Percentiles rank a stretch among this genome's conserved stretches.
Conservation (phyloP, 2,888 invertebrate genomes). For the Drosophila infuscata region DNA sequence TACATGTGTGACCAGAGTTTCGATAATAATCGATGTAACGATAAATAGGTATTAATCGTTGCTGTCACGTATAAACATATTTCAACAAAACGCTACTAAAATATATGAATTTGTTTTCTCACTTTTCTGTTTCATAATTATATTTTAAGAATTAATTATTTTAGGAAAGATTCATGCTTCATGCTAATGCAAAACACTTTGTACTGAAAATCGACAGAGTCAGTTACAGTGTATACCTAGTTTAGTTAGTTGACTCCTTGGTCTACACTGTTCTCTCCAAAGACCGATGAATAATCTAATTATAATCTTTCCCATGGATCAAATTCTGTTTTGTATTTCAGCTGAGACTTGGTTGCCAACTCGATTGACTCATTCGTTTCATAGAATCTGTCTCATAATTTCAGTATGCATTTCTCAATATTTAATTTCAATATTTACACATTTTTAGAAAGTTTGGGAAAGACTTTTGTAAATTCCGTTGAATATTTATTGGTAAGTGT, state of each 20-base stretch:
- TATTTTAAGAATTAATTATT: neutral
- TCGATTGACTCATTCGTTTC: neutral
- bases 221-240: neutral
- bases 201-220: neutral
- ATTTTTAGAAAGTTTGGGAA: neutral
- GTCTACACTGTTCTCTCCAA: neutral
- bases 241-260: neutral
- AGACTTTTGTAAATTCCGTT: neutral
- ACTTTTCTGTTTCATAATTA: neutral
- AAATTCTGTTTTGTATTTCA: neutral
- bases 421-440: neutral
- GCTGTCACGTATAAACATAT: no score
- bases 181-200: no score
- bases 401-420: no score
- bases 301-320: neutral
- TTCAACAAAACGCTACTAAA: neutral
- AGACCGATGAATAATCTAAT: neutral
- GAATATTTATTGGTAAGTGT: neutral
- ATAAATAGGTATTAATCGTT: no score
- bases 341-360: neutral
- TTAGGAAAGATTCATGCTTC: neutral
- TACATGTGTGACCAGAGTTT: no score
- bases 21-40: no score
- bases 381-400: neutral
- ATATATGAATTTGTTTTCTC: neutral